A percentile compares a stretch with the other conserved stretches of the same genome.
Conservation (phyloP, 2,113 vertebrate genomes). For the Tretioscincus oriximinensis region DNA sequence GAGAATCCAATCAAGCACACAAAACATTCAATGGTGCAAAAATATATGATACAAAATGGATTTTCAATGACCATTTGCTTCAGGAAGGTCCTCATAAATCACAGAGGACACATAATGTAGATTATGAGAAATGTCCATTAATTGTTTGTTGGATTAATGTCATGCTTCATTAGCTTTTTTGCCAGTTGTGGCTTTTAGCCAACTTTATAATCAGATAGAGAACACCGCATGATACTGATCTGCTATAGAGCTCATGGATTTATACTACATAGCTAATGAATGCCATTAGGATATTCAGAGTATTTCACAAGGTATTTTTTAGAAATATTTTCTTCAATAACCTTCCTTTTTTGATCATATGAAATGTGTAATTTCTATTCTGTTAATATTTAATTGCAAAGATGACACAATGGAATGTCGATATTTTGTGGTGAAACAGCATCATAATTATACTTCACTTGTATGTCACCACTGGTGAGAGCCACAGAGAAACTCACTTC, state of each 20-base stretch:
- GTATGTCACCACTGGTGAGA: too few relatives aligned
- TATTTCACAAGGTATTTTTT: not conserved
- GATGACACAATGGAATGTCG: too few relatives aligned
- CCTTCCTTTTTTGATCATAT: not conserved
- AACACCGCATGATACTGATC: not conserved
- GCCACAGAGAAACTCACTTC: too few relatives aligned
- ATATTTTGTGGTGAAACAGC: too few relatives aligned
- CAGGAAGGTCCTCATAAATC: not conserved
- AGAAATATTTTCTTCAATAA: too few relatives aligned
- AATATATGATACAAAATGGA: not conserved
- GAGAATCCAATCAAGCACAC: constrained; percentile 22
- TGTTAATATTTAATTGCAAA: too few relatives aligned
- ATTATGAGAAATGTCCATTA: constrained; percentile 38
- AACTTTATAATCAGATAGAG: not conserved
- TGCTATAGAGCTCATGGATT: not conserved
- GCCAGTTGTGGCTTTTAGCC: not conserved
- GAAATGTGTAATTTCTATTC: too few relatives aligned
- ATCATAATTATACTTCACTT: too few relatives aligned
- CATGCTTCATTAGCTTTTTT: not conserved
- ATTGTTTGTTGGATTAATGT: not conserved
- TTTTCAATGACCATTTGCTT: constrained; percentile 10
- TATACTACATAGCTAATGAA: constrained; percentile 3
- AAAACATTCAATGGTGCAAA: not conserved
- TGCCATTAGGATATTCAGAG: not conserved
- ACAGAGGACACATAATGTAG: constrained; percentile 6